These are phyloP conservation scores for Cassiopea andromeda DNA, from an alignment of 30 jellyfish, hydroid and myxozoan genomes.

Conservation along the genomic window DNA sequence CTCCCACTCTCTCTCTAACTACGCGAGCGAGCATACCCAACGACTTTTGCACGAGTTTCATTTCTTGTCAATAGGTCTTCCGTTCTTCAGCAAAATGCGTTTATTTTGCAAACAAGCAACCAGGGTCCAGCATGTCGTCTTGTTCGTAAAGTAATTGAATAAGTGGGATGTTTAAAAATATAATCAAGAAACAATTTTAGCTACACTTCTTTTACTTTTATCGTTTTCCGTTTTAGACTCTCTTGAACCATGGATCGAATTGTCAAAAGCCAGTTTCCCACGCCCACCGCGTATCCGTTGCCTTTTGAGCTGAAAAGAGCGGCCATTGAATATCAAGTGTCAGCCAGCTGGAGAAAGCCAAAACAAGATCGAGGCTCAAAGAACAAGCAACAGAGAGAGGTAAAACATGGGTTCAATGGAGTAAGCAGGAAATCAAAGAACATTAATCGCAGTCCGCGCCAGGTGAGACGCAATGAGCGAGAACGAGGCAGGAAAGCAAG, in stretches of 20 bases:
- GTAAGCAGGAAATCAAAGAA: conserved; percentile 48
- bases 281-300: conserved; percentile 11
- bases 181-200: not conserved
- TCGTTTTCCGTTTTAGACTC: conserved; percentile 9
- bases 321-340: conserved; percentile 34
- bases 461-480: conserved; percentile 85
- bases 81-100: too few species aligned
- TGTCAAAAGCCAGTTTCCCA: conserved; percentile 8
- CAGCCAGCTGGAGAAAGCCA: conserved; percentile 47
- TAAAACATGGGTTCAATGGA: conserved; percentile 8
- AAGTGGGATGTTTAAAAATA: not conserved
- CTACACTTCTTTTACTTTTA: not conserved
- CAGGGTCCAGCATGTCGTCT: not conserved
- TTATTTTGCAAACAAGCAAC: not conserved
- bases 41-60: too few species aligned
- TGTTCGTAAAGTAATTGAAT: not conserved
- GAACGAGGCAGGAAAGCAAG: conserved; percentile 93
- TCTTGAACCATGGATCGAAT: conserved; percentile 14
- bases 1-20: too few species aligned
- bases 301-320: conserved; percentile 42
- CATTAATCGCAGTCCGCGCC: conserved; percentile 70
- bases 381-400: conserved; percentile 37
- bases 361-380: conserved; percentile 38
- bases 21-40: too few species aligned
- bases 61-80: too few species aligned